Evolutionary conservation across 2,888 invertebrate genomes (phyloP).

Genomic region (Thymelicus acteon): DNA sequence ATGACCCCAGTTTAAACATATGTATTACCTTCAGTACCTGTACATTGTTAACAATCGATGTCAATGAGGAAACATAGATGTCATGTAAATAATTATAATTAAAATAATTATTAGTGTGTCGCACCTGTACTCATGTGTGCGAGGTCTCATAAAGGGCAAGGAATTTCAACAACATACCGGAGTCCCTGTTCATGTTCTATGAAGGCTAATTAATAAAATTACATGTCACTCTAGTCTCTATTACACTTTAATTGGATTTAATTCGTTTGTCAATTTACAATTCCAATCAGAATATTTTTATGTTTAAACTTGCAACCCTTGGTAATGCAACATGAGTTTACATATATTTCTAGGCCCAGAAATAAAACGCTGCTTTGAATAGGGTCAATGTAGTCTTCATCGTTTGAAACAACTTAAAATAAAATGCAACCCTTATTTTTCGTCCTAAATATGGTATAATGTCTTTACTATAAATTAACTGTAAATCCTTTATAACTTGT

Average conservation of each 20-base stretch:
- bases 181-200: not conserved
- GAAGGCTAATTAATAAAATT: not conserved
- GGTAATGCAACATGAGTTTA: no score
- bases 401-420: no score
- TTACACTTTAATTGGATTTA: not conserved
- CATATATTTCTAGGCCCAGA: no score
- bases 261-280: not conserved
- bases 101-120: constrained; percentile 1
- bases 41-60: not conserved
- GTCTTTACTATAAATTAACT: no score
- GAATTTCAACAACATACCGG: constrained; percentile 1
- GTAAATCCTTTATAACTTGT: no score
- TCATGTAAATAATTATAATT: not conserved
- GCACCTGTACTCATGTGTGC: not conserved
- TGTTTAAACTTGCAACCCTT: not conserved
- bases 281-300: not conserved
- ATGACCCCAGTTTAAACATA: no score
- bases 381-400: no score
- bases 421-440: no score
- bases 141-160: constrained; percentile 8
- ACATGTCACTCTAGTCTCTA: not conserved
- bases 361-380: no score
- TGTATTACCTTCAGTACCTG: not conserved
- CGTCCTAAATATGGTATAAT: no score
- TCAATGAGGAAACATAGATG: constrained; percentile 3